Evolutionary conservation across 2,888 invertebrate species (phyloP), one percentile per base, ranked within the genome.

Genomic region (Diogma glabrata): DNA sequence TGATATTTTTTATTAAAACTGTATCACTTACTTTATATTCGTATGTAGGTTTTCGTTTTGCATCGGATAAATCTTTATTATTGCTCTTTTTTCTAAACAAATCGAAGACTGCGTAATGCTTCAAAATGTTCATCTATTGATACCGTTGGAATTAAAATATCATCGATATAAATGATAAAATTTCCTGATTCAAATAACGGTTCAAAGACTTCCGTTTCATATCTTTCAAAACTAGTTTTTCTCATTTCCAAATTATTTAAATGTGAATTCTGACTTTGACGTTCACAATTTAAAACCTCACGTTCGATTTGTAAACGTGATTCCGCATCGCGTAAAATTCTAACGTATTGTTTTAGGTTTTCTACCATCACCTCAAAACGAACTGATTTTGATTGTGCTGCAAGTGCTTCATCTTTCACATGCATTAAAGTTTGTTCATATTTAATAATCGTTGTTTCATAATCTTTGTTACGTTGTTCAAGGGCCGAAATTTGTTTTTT

Each of bases 191-290:
- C n/a, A n/a, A n/a, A n/a, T n/a, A n/a, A n/a, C n/a, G n/a, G n/a
- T n/a, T n/a, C n/a, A n/a, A n/a, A n/a, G n/a, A n/a, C 81, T 66
- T 92, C 92, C 23, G 81, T 81, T 66, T 92, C 90, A 9, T 82
- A 82, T 26, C 90, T 77, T 63, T 94, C 91, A 57, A 94, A 71
- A 61, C 87, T 89, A 23, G 84, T 84, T 72, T 92, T 88, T 51
- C 95, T 91, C 52, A 89, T 74, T 69, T 95, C 91, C 50, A 96
- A 76, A 67, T 92, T 94, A 51, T 87, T 82, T 50, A 88, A 75
- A 10, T 95, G 69, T 55, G 89, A 65, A 12, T 83, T 79, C 63
- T 92, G 87, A 9, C 85, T 84, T 59, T 85, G 83, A 24, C 85
- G 77, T 63, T 93, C 89, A 36, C 86, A 77, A 59, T 83, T 79